Percentiles rank a stretch among this genome's conserved stretches.
Evolutionary conservation across 2,888 invertebrate species (phyloP).

Genomic region (Apamea anceps): DNA sequence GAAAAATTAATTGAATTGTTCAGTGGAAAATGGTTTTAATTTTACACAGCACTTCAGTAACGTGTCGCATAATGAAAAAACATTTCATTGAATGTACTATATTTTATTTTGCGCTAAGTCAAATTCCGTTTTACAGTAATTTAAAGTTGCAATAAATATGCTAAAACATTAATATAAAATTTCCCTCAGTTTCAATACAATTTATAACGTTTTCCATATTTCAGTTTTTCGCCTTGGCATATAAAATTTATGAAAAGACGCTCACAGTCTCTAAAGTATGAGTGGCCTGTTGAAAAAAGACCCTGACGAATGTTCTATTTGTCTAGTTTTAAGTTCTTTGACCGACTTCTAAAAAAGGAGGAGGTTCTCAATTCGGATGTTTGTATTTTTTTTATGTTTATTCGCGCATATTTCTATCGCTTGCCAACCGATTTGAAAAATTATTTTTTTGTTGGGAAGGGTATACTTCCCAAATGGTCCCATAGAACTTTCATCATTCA

Average conservation of each 20-base stretch:
- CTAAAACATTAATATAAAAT: slow-evolving; percentile 38
- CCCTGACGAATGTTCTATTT: slow-evolving; percentile 37
- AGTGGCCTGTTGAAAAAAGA: slow-evolving; percentile 54
- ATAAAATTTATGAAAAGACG: slow-evolving; percentile 65
- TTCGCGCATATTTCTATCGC: no score
- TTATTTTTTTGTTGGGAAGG: no score
- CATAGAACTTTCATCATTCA: no score
- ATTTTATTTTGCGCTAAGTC: neutral
- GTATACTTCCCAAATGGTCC: no score
- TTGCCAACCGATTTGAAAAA: no score
- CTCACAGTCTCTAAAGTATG: slow-evolving; percentile 42
- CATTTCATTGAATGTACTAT: neutral
- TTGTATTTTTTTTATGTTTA: no score
- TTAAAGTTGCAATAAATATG: slow-evolving; percentile 34
- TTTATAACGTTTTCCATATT: slow-evolving; percentile 56
- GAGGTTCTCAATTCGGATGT: no score
- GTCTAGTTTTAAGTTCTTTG: slow-evolving; percentile 49
- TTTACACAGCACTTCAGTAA: slow-evolving; percentile 3
- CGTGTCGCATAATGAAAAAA: neutral
- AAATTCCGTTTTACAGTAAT: slow-evolving; percentile 16
- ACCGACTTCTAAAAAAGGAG: no score
- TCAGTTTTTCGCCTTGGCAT: slow-evolving; percentile 51
- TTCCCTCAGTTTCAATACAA: slow-evolving; percentile 52
- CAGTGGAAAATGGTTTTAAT: neutral
- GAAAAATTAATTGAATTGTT: neutral